Base-by-base conservation (phyloP, 2,888 invertebrate species). In the Ormia ochracea region DNA sequence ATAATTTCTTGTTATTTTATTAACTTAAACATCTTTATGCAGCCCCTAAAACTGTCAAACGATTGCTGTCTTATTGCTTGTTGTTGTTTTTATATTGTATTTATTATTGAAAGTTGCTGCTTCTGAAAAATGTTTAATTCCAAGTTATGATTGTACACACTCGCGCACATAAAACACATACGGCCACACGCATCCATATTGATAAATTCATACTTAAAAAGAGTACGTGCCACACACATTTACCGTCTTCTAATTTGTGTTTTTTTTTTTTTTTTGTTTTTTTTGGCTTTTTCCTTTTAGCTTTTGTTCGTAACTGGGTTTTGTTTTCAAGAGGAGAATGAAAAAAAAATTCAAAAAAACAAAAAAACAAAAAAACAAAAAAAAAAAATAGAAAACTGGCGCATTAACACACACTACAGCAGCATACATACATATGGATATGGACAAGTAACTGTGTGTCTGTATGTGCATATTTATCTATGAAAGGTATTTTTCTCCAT, bases 171-270 rank as follows among this genome's bases (percentile, higher is more conserved):
- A n/a, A n/a, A n/a, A 43, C 21, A 38, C 38, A 33, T 19, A 28
- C 2, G 17, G 7, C 17, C 19, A 36, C 5, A n/a, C 33, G 26
- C n/a, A 48, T 4, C 2, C 50, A 4, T 26, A 12, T 19, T 1
- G 4, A 31, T 4, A 4, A 33, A 17, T 41, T 1, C 7, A 50
- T 26, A 50, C 14, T 3, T 12, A 50, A 6, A 48, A 48, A n/a
- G 38, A 54, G 56, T 73, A 78, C 78, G 73, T 78, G 73, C 73
- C 68, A 52, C 41, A 50, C 68, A 52, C 41, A 50, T 48, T 48
- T 68, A 68, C 36, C 12, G 68, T 78, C 54, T 56, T 77, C 52
- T 43, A 63, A 52, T 38, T 58, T 58, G 17, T 33, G n/a, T n/a
- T n/a, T n/a, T n/a, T 50, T 43, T 50, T 21, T 70, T 2, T 28